Percentiles rank a stretch among this genome's conserved stretches.
Conservation (phyloP, 2,888 invertebrate genomes). For the Pterobdella sp. region DNA sequence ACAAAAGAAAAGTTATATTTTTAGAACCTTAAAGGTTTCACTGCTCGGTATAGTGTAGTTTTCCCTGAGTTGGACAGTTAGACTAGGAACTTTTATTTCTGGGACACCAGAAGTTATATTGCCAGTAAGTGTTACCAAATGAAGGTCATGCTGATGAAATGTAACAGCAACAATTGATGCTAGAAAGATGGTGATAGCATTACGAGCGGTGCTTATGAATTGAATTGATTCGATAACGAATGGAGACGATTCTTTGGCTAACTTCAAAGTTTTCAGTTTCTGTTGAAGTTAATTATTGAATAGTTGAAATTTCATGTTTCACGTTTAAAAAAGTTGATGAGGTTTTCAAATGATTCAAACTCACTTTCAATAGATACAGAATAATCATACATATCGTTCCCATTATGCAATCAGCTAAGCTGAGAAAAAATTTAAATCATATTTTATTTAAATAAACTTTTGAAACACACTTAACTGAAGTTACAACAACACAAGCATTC, state of each 20-base stretch:
- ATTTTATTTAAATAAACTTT: not conserved
- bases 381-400: slow-evolving; percentile 35
- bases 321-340: not conserved
- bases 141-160: slow-evolving; percentile 28
- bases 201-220: slow-evolving; percentile 35
- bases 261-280: slow-evolving; percentile 15
- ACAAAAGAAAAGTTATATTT: too few species aligned
- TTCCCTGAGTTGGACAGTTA: slow-evolving; percentile 31
- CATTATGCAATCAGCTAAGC: slow-evolving; percentile 34
- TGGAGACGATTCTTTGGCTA: not conserved
- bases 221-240: not conserved
- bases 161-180: slow-evolving; percentile 35
- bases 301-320: not conserved
- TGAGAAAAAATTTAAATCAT: slow-evolving; percentile 25
- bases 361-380: slow-evolving; percentile 37
- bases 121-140: slow-evolving; percentile 36
- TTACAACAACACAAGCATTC: not conserved
- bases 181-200: slow-evolving; percentile 37
- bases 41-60: slow-evolving; percentile 27
- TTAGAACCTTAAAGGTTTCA: slow-evolving; percentile 30
- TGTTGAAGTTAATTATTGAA: not conserved
- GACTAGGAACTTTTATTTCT: slow-evolving; percentile 31
- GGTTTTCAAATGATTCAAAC: not conserved
- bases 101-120: slow-evolving; percentile 37
- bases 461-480: not conserved